Percentiles rank a stretch among this genome's conserved stretches.
These are phyloP conservation scores for Cynodonichthys magdalenae DNA, from an alignment of 2,797 vertebrate genomes.

Conservation along the genomic window DNA sequence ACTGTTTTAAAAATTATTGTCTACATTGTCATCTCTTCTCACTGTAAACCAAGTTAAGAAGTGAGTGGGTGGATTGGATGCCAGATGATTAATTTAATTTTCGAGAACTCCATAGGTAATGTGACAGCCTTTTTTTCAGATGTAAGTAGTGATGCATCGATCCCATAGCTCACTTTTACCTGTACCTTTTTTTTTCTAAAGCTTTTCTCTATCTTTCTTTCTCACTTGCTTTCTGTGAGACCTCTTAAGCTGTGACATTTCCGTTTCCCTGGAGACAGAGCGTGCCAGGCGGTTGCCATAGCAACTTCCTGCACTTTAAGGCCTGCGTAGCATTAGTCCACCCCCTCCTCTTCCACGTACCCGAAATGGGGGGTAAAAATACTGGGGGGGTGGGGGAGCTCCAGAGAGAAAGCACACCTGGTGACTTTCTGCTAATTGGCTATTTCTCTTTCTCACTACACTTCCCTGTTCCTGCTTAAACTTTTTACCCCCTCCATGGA, in stretches of 20 bases:
- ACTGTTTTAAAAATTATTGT: slow-evolving; percentile 57
- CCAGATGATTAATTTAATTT: slow-evolving; percentile 71
- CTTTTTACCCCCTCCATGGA: slow-evolving; percentile 60
- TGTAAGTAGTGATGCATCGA: slow-evolving; percentile 65
- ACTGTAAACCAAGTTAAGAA: slow-evolving; percentile 67
- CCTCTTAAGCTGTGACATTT: slow-evolving; percentile 85
- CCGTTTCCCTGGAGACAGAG: slow-evolving; percentile 90
- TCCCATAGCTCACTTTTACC: slow-evolving; percentile 57
- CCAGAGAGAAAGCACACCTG: slow-evolving; percentile 80
- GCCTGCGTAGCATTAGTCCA: slow-evolving; percentile 71
- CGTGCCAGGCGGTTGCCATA: slow-evolving; percentile 87
- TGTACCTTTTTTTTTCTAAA: slow-evolving; percentile 41
- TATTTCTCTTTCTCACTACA: slow-evolving; percentile 77
- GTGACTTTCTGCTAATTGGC: slow-evolving; percentile 85
- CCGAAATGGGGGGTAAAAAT: slow-evolving; percentile 34
- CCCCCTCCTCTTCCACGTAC: slow-evolving; percentile 59
- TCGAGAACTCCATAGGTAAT: slow-evolving; percentile 63
- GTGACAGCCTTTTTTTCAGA: slow-evolving; percentile 56
- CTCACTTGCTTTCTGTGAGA: slow-evolving; percentile 74
- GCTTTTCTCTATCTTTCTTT: slow-evolving; percentile 49
- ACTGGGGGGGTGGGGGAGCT: slow-evolving; percentile 36
- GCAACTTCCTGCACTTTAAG: slow-evolving; percentile 88
- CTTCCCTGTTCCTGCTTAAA: slow-evolving; percentile 64
- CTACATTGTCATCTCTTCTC: slow-evolving; percentile 56
- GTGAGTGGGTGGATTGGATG: slow-evolving; percentile 55